A percentile compares a stretch with the other conserved stretches of the same genome.
phyloP scores from a whole-genome alignment of 2,888 invertebrate species.

The Sarcophaga carnaria region DNA sequence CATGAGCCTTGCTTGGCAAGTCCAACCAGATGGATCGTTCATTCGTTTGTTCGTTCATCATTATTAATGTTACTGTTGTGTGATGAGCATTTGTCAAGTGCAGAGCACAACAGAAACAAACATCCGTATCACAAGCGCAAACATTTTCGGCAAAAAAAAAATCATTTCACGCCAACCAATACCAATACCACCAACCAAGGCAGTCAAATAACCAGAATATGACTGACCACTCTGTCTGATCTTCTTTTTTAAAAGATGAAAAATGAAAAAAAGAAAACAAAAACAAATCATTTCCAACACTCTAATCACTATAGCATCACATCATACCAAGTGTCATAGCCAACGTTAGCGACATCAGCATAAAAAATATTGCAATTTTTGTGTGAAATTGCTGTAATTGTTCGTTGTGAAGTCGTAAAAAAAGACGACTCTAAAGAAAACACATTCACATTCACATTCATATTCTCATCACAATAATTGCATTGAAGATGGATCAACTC shows the following conservation, averaged over 20 bases:
- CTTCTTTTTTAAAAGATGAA: background rate
- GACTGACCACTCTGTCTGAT: no score
- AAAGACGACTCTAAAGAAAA: background rate
- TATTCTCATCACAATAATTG: background rate
- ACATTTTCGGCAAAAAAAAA: conserved; percentile 21
- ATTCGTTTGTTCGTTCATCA: background rate
- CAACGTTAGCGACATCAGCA: no score
- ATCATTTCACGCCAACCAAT: conserved; percentile 31
- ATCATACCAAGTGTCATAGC: no score
- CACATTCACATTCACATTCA: conserved; percentile 17
- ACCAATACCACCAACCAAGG: conserved; percentile 28
- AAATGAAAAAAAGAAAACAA: conserved; percentile 5
- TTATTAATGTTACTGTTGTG: background rate
- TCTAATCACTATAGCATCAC: no score
- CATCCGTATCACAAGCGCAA: conserved; percentile 56
- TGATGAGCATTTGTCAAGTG: conserved; percentile 63
- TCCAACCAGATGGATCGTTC: no score
- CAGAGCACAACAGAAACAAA: conserved; percentile 44
- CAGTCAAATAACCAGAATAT: conserved; percentile 21
- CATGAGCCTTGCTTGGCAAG: background rate
- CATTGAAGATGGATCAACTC: background rate
- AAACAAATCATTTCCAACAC: background rate
- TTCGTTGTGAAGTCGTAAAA: conserved; percentile 60
- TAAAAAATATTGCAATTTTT: conserved; percentile 31
- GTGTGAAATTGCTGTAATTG: conserved; percentile 66